phyloP scores from a whole-genome alignment of 2,888 invertebrate genomes.

The Parasteatoda lunata region DNA sequence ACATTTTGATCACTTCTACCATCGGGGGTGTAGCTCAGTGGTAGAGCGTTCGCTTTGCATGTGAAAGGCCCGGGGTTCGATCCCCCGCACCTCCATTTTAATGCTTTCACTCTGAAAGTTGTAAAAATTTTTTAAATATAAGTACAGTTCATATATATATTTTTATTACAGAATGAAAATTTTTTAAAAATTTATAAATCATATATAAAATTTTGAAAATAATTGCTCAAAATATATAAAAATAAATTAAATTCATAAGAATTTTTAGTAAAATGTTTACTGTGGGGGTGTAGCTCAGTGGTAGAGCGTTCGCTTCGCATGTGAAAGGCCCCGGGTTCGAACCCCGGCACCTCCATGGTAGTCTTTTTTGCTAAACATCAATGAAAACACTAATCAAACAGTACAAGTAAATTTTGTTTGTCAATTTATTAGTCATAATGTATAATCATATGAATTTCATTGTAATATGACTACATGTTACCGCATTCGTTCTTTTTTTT shows the following conservation, averaged over 20 bases:
- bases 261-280: neutral
- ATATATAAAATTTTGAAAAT: too few relatives aligned
- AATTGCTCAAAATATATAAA: neutral
- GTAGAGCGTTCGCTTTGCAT: slow-evolving; percentile 81
- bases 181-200: too few relatives aligned
- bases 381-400: neutral
- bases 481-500: too few relatives aligned
- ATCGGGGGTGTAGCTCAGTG: slow-evolving; percentile 78
- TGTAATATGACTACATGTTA: too few relatives aligned
- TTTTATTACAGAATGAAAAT: too few relatives aligned
- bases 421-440: neutral
- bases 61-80: slow-evolving; percentile 82
- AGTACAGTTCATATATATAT: too few relatives aligned
- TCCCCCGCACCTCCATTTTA: slow-evolving; percentile 79
- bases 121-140: neutral
- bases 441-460: neutral
- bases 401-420: neutral
- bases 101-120: neutral
- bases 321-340: slow-evolving; percentile 82
- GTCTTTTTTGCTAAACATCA: neutral
- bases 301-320: slow-evolving; percentile 82
- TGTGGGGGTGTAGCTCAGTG: slow-evolving; percentile 77
- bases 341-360: slow-evolving; percentile 79
- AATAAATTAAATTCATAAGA: neutral
- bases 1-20: neutral